phyloP scores from a whole-genome alignment of 2,888 invertebrate genomes.

The Mamestra brassicae region DNA sequence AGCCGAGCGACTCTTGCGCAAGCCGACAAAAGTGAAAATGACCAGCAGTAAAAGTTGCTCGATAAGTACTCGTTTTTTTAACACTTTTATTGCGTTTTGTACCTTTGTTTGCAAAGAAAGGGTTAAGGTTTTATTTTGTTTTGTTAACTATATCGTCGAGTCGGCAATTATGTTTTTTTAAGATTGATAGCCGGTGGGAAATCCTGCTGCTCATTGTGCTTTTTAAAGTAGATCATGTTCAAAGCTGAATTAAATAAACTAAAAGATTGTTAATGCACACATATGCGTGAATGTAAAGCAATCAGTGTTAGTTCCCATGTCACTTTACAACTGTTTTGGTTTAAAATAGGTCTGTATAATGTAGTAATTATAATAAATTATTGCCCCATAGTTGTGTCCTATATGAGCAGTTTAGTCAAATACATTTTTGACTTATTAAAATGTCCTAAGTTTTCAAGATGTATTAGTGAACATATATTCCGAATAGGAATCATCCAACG shows the following conservation, averaged over 20 bases:
- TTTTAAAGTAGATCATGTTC: constrained; percentile 3
- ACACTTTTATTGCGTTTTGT: constrained; percentile 63
- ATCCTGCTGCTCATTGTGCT: background rate
- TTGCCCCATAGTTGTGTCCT: no score
- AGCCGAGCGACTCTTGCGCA: constrained; percentile 78
- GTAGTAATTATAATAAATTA: background rate
- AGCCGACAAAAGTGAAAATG: constrained; percentile 89
- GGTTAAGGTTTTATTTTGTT: constrained; percentile 61
- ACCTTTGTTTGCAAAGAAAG: constrained; percentile 69
- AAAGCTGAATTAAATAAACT: background rate
- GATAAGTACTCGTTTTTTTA: constrained; percentile 68
- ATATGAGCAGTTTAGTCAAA: no score
- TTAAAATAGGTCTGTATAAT: background rate
- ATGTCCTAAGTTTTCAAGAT: background rate
- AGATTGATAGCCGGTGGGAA: background rate
- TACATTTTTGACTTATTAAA: no score
- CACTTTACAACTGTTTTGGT: background rate
- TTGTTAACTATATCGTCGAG: background rate
- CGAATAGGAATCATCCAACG: background rate
- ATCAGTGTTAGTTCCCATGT: no score
- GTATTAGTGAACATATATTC: background rate
- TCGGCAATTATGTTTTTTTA: background rate
- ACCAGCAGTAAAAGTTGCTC: constrained; percentile 81
- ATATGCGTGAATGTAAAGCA: background rate
- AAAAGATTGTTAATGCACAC: no score